Evolutionary conservation across 2,797 vertebrate species (phyloP).

Genomic region (Falco berigora): DNA sequence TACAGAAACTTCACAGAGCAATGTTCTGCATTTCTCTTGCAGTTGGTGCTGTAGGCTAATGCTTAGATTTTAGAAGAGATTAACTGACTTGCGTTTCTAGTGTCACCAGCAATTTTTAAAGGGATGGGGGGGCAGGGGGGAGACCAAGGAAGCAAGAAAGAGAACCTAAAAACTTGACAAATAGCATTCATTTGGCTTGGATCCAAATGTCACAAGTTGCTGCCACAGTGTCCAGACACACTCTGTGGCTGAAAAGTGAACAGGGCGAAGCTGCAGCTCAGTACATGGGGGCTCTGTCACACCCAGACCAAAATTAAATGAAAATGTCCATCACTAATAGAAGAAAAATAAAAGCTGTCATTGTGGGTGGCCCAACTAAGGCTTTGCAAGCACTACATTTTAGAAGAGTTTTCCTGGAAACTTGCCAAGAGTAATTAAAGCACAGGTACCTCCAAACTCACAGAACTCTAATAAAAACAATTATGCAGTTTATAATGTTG

Average conservation of each 20-base stretch:
- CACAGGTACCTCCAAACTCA: conserved; percentile 74
- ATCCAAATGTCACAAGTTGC: conserved; percentile 40
- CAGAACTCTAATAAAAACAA: conserved; percentile 68
- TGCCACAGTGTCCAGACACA: neutral
- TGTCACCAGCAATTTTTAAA: conserved; percentile 15
- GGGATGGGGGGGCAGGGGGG: neutral
- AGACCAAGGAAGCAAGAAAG: conserved; percentile 37
- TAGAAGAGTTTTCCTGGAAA: conserved; percentile 70
- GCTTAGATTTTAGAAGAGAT: conserved; percentile 38
- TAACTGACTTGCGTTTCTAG: conserved; percentile 37
- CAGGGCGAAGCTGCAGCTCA: conserved; percentile 26
- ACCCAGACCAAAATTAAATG: conserved; percentile 40
- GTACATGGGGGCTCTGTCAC: neutral
- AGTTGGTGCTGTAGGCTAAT: neutral
- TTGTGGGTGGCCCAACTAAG: conserved; percentile 75
- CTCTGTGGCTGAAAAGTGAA: conserved; percentile 38
- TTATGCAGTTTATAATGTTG: conserved; percentile 46
- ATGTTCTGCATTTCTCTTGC: conserved; percentile 8
- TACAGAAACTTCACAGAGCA: neutral
- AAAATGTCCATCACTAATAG: conserved; percentile 61
- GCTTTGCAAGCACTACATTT: conserved; percentile 65
- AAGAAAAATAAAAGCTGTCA: conserved; percentile 63
- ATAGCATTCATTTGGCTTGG: neutral
- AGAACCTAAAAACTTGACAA: neutral
- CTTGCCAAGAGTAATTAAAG: conserved; percentile 72